phyloP scores from a whole-genome alignment of 2,797 vertebrate species.

The Acipenser ruthenus region DNA sequence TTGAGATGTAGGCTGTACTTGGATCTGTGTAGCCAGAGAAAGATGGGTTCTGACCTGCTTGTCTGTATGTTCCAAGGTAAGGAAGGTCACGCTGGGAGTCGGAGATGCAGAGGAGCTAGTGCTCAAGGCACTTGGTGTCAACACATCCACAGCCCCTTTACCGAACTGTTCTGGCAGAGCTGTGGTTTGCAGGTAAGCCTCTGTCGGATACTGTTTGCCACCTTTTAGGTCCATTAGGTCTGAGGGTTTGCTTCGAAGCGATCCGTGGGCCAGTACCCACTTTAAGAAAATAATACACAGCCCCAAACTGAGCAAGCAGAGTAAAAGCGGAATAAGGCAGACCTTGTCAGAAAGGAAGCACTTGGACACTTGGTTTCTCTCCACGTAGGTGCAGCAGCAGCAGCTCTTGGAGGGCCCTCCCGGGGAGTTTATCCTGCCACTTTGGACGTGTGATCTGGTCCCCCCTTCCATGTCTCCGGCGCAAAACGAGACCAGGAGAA shows the following conservation, averaged over 20 bases:
- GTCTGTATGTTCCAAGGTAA: constrained; percentile 11
- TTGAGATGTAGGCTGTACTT: constrained; percentile 44
- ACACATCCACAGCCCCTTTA: constrained; percentile 1
- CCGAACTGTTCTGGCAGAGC: background rate
- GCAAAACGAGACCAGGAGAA: constrained; percentile 26
- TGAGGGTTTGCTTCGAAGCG: constrained; percentile 17
- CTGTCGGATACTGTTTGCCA: constrained; percentile 17
- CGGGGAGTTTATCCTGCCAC: constrained; percentile 12
- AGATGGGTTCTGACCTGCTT: constrained; percentile 36
- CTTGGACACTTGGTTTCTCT: constrained; percentile 5
- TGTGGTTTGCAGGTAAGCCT: background rate
- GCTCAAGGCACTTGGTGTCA: constrained; percentile 14
- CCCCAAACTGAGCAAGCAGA: constrained; percentile 24
- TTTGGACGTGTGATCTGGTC: background rate
- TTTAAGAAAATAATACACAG: constrained; percentile 28
- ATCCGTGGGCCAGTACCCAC: constrained; percentile 21
- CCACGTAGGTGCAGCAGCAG: constrained; percentile 12
- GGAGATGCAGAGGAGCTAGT: constrained; percentile 27
- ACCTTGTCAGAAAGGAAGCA: constrained; percentile 12
- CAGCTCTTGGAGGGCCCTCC: constrained; percentile 9
- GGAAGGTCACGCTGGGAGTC: constrained; percentile 34
- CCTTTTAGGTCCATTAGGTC: constrained; percentile 25
- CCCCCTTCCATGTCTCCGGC: constrained; percentile 17
- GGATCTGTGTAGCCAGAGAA: constrained; percentile 46
- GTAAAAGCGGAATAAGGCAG: constrained; percentile 6